Conservation (phyloP, 2,113 vertebrate species). For the Tursiops truncatus region DNA sequence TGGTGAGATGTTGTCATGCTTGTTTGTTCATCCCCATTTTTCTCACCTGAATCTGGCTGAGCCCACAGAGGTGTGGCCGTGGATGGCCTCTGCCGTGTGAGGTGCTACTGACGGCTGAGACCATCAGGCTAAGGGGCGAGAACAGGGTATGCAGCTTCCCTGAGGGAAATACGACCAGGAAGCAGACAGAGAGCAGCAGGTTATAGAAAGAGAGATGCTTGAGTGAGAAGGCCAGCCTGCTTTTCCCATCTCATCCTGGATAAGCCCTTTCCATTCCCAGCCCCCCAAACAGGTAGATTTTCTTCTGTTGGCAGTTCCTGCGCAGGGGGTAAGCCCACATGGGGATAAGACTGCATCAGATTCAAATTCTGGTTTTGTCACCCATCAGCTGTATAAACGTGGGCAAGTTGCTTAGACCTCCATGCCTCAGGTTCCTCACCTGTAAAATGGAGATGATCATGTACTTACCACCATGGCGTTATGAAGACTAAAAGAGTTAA, state of each 20-base stretch:
- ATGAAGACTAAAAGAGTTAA: neutral
- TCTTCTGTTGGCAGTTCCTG: too few relatives aligned
- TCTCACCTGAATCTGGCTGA: neutral
- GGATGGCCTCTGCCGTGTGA: accelerated
- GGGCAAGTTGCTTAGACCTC: too few relatives aligned
- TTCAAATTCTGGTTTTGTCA: neutral
- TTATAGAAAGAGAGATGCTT: neutral
- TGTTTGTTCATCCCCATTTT: accelerated
- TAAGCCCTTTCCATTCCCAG: accelerated
- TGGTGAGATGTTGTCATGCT: accelerated
- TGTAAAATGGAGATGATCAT: neutral
- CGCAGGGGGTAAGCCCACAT: neutral
- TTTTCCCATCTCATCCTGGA: neutral
- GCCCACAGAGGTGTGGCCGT: accelerated
- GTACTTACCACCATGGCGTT: accelerated
- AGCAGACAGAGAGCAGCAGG: neutral
- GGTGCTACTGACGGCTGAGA: accelerated
- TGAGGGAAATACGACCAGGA: accelerated
- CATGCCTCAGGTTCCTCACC: neutral
- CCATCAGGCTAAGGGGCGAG: neutral
- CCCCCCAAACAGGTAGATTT: accelerated
- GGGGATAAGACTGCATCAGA: accelerated
- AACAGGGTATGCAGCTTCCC: neutral
- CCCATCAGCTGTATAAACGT: neutral
- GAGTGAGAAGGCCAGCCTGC: neutral